Evolutionary conservation across 1,140 invertebrate genomes (phyloP).

Genomic region (Drosophila kurseongensis): DNA sequence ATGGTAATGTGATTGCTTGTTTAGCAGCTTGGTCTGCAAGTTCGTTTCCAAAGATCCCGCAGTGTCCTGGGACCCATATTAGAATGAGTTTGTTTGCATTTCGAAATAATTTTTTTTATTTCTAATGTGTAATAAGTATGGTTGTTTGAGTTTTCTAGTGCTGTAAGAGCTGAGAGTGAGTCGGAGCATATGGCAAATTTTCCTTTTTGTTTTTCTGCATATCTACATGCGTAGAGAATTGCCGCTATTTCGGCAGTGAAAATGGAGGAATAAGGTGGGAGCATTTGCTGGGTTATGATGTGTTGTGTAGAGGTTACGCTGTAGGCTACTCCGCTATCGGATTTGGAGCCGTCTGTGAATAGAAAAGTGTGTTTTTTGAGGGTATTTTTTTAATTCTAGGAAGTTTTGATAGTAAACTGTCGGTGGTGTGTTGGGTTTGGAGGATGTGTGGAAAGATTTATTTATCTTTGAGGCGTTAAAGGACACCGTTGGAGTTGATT

Average conservation of each 20-base stretch:
- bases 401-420: no score
- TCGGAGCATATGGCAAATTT: conserved; percentile 14
- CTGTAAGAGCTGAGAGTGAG: conserved; percentile 11
- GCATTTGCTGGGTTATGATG: conserved; percentile 4
- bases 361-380: no score
- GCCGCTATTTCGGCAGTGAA: conserved; percentile 7
- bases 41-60: conserved; percentile 3
- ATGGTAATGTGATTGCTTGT: conserved; percentile 4
- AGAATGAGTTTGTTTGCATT: conserved; percentile 10
- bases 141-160: conserved; percentile 9
- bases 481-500: no score
- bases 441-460: no score
- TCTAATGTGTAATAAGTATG: conserved; percentile 9
- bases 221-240: conserved; percentile 7
- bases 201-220: conserved; percentile 11
- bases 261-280: conserved; percentile 10
- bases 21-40: conserved; percentile 1
- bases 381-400: no score
- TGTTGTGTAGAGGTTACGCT: neutral
- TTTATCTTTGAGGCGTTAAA: no score
- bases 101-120: conserved; percentile 7
- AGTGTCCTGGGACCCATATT: conserved; percentile 17
- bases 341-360: no score
- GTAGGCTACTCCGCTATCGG: no score
- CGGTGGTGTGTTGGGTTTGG: no score